Evolutionary conservation across 2,797 vertebrate species (phyloP), one percentile per base, ranked within the genome.

Genomic region (Menidia menidia): DNA sequence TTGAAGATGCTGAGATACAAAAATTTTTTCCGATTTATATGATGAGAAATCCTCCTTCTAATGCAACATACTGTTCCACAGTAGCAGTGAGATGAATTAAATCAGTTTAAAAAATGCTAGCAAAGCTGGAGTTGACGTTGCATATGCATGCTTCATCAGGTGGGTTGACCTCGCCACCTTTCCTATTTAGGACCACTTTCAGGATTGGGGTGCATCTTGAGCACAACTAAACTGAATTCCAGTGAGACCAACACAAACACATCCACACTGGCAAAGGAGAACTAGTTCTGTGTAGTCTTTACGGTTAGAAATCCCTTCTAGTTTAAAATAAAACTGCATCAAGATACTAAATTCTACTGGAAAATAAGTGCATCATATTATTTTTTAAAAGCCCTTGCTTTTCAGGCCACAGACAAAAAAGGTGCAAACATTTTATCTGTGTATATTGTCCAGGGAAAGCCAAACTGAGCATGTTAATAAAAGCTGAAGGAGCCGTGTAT

Each of bases 121-220:
- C 13, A 9, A 4, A 3, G 9, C 30, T 18, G 53, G 56, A 43
- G 13, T 58, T 63, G 15, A 18, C 33, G 74, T 66, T 77, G 62
- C 71, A 81, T 77, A 58, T 57, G 18, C 60, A 60, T 70, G 62
- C 33, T 45, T 75, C 45, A 83, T 87, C 64, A 82, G 64, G 35
- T 10, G 1, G 52, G 18, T 58, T 73, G 60, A 83, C 73, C 60
- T 15, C 1, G 13, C 58, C 43, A 19, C 77, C 73, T 73, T 52
- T 68, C 61, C 41, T 60, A 64, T 84, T 78, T 64, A 73, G 47
- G 35, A 39, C 3, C 44, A 57, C 52, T 10, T 19, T 60, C 39
- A 5, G 10, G 39, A 68, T 44, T 41, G 56, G 4, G 12, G 4
- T 25, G 32, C 71, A 61, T 66, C 68, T 71, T 72, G 52, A 64